Base-by-base conservation (phyloP, 2,113 vertebrate genomes). In the Panthera leo region DNA sequence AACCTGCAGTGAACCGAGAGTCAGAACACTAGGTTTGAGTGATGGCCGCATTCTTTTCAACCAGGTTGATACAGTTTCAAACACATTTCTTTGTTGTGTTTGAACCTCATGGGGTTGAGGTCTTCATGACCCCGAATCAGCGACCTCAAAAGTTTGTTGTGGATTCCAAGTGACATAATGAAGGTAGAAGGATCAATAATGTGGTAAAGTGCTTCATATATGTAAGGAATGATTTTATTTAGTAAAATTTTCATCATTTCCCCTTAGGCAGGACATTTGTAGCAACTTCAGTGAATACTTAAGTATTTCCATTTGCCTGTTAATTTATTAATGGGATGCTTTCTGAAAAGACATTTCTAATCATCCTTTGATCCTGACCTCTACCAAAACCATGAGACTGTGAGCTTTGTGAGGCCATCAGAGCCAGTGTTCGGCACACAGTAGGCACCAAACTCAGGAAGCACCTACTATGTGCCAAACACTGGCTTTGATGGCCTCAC, bases 161-260 rank as follows among this genome's bases (percentile, higher is more conserved):
- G 31, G 93, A 55, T 34, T 95, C 86, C 68, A 36, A 80, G n/a
- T 16, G 68, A 91, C 18, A 89, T 51, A 51, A 85, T 1, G 58
- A 42, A 58, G 55, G 53, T 7, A 65, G 13, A 89, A 42, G 55
- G 67, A 65, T 0, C 39, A 27, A 65, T 36, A 39, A 80, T 9
- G 5, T 85, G 12, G 9, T 27, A 55, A 75, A 95, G 27, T 51
- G 68, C 14, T 63, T 89, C 31, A 29, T 42, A 67, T 11, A 71
- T 7, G 2, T 25, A 85, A 88, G 14, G 7, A 65, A 29, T n/a
- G 7, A 71, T n/a, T 89, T 84, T 70, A 42, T 88, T 91, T 87
- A 15, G n/a, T 85, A 63, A 67, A 58, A 13, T 55, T 85, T 71
- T 94, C 11, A 89, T 92, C 15, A 63, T 93, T 92, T 96, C n/a